Base-by-base conservation (phyloP, 2,888 invertebrate genomes). In the Scrobipalpa atriplicella region DNA sequence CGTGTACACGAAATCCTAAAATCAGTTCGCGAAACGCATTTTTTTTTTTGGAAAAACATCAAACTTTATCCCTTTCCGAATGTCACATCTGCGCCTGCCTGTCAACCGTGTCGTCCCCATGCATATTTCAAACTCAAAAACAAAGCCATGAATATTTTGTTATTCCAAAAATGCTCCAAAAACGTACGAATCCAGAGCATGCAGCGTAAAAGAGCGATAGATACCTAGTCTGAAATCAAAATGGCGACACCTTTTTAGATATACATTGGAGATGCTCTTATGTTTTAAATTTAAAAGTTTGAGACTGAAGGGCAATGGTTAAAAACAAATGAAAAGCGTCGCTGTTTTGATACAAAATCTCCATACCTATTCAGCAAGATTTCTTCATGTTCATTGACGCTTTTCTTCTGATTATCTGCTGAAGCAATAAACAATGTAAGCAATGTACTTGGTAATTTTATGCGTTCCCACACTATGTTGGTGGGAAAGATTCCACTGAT, bases 81-180 rank as follows among this genome's bases (percentile, higher is more conserved):
- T n/a, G 58, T 58, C 58, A 58, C 58, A 58, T 58, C 38, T 58
- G 58, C 58, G 61, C 41, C 41, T 61, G 61, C 41, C 41, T 41
- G 61, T 41, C 61, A 61, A 18, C 19, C 41, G 41, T 41, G 41
- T 21, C 61, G 61, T 19, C 41, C 60, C 51, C 58, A 47, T 60
- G 56, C 61, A 52, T 61, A 64, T 61, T 60, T 64, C 52, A 67
- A 13, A 18, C 47, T 60, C 63, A 52, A 64, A 66, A 61, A 64
- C 61, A 68, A 64, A 43, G 47, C 38, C 62, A 66, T 68, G 65
- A 68, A 72, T 70, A 68, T 69, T 69, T 71, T 65, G 65, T 18
- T 68, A 67, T 67, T 68, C 70, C 66, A 70, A 78, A 79, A 78
- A 76, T 80, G 36, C 78, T 75, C 71, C 74, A 79, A 81, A 82